Base-by-base conservation (phyloP, 2,888 invertebrate genomes). In the Gasteruption jaculator region DNA sequence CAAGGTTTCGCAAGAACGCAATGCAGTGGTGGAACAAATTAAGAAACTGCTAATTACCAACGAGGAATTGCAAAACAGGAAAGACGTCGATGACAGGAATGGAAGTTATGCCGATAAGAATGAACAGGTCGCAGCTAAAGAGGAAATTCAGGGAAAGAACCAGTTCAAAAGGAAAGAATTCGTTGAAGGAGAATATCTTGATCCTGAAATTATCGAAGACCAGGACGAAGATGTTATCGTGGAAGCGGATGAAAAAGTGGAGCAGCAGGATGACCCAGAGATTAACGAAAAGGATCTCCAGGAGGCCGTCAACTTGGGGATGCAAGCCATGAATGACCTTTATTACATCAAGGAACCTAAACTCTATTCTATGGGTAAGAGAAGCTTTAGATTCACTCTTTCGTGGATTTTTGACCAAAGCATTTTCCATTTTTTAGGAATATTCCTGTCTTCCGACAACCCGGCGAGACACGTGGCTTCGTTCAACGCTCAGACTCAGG, bases 391-490 rank as follows among this genome's bases (percentile, higher is more conserved):
- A n/a, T n/a, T 31, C n/a, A 16, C n/a, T 4, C 26, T 24, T 27
- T 31, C 34, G 24, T 20, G 20, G 29, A 38, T 50, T 32, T 10
- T 22, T 15, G 5, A 31, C 43, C 25, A 7, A 33, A 19, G 10
- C 25, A 21, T 30, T 22, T 22, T 29, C 26, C 16, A 5, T 3
- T n/a, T 21, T 43, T 5, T 63, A 86, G 86, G 85, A 32, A 67
- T 84, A 4, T 80, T 77, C 72, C 65, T 86, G 46, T 74, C 78
- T 14, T 72, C 74, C 32, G 76, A 78, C 32, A 79, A 83, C 57
- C 85, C 86, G 5, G 85, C 83, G 1, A 76, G 78, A 8, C 81
- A 78, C 61, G 79, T 85, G 33, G 85, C 85, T 0, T 79, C 81
- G 1, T 86, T 86, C 71, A 85, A 85, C 62, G 77, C 79, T 1